phyloP scores from a whole-genome alignment of 2,888 invertebrate species.

The Mycalesis mineus region DNA sequence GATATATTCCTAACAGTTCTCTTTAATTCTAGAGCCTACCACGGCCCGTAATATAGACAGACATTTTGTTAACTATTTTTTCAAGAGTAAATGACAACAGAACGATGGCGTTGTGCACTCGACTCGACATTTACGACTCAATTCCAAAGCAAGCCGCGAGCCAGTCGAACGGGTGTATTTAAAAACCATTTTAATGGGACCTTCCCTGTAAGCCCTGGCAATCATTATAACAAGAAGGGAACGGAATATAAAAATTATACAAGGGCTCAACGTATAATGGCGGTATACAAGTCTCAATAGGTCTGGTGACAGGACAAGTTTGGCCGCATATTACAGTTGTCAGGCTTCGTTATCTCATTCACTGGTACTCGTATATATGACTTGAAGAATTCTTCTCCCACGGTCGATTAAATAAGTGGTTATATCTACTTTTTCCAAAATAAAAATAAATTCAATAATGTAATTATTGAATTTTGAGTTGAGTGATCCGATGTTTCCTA shows the following conservation, averaged over 20 bases:
- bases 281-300: slow-evolving; percentile 51
- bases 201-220: slow-evolving; percentile 39
- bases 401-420: slow-evolving; percentile 43
- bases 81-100: slow-evolving; percentile 57
- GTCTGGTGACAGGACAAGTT: slow-evolving; percentile 62
- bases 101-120: slow-evolving; percentile 64
- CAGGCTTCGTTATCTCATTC: slow-evolving; percentile 60
- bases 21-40: slow-evolving; percentile 35
- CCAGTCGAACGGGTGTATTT: slow-evolving; percentile 53
- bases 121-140: slow-evolving; percentile 76
- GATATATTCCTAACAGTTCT: neutral
- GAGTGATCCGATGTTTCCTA: too few species aligned
- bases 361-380: slow-evolving; percentile 44
- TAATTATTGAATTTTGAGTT: neutral
- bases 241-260: slow-evolving; percentile 34
- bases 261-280: slow-evolving; percentile 50
- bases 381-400: slow-evolving; percentile 51
- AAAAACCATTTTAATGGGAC: slow-evolving; percentile 59
- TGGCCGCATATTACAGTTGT: slow-evolving; percentile 62
- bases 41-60: slow-evolving; percentile 44
- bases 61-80: slow-evolving; percentile 43
- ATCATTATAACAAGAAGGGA: slow-evolving; percentile 24
- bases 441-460: neutral
- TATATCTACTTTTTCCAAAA: neutral
- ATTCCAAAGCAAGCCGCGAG: slow-evolving; percentile 66